A percentile compares a stretch with the other conserved stretches of the same genome.
phyloP scores from a whole-genome alignment of 2,797 vertebrate species.

The Diplodus sargus region DNA sequence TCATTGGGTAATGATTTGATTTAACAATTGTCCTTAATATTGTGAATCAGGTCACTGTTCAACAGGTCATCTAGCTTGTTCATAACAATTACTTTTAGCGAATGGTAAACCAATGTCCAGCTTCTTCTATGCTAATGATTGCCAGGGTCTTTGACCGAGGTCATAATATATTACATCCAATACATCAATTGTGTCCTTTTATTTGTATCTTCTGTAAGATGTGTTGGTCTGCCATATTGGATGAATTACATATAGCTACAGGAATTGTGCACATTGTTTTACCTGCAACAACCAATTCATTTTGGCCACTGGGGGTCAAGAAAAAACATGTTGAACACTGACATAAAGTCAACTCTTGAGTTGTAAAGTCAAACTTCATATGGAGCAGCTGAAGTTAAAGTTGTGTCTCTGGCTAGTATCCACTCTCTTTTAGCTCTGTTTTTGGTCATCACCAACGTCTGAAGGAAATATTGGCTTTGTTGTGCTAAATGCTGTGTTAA shows the following conservation, averaged over 20 bases:
- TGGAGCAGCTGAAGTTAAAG: background rate
- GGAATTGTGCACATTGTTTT: background rate
- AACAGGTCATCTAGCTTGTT: background rate
- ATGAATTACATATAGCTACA: background rate
- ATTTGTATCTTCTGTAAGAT: no score
- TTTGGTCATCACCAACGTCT: background rate
- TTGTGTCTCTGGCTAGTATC: background rate
- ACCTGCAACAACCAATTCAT: background rate
- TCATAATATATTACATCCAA: background rate
- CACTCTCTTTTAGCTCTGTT: conserved; percentile 1
- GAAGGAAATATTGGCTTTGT: background rate
- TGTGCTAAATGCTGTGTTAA: background rate
- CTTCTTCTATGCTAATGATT: background rate
- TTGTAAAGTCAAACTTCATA: background rate
- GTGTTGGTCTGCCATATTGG: background rate
- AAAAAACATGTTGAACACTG: no score
- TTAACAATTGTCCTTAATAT: background rate
- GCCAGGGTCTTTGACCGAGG: background rate
- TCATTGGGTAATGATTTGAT: conserved; percentile 1
- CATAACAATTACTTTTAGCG: background rate
- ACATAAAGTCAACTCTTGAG: no score
- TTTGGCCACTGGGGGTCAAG: background rate
- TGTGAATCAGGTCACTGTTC: background rate
- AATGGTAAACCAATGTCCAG: no score
- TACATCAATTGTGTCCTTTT: background rate